A percentile compares a stretch with the other conserved stretches of the same genome.
Conservation (phyloP, 2,888 invertebrate genomes). For the Eucera pruinosa region DNA sequence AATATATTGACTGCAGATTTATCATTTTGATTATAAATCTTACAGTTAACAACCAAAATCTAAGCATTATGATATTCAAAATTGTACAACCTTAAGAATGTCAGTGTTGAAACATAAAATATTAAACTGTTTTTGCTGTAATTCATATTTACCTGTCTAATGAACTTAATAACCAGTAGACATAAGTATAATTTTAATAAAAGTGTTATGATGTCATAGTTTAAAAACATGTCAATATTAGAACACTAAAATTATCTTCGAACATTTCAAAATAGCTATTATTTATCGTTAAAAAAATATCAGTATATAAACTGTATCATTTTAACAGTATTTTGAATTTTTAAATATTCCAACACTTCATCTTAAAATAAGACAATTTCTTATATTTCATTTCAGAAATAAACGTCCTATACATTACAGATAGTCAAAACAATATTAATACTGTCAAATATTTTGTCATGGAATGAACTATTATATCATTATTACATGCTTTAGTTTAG, state of each 20-base stretch:
- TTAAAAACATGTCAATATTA: too few relatives aligned
- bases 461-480: constrained; percentile 22
- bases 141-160: too few relatives aligned
- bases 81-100: constrained; percentile 31
- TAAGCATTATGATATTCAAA: not conserved
- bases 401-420: constrained; percentile 25
- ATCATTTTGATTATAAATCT: constrained; percentile 33
- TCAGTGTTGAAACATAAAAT: constrained; percentile 45
- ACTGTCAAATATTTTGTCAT: constrained; percentile 40
- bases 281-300: not conserved
- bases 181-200: too few relatives aligned
- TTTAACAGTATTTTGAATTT: constrained; percentile 7
- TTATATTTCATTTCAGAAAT: constrained; percentile 22
- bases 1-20: constrained; percentile 64
- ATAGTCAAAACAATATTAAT: constrained; percentile 52
- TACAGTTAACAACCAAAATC: constrained; percentile 14
- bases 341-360: constrained; percentile 42
- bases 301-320: constrained; percentile 13
- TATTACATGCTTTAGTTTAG: constrained; percentile 29
- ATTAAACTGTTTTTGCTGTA: constrained; percentile 1
- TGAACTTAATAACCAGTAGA: not conserved
- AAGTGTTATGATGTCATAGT: too few relatives aligned
- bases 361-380: constrained; percentile 29
- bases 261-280: not conserved
- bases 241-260: not conserved